These are phyloP conservation scores for Agrotis puta DNA, from an alignment of 2,888 invertebrate genomes.

Conservation along the genomic window DNA sequence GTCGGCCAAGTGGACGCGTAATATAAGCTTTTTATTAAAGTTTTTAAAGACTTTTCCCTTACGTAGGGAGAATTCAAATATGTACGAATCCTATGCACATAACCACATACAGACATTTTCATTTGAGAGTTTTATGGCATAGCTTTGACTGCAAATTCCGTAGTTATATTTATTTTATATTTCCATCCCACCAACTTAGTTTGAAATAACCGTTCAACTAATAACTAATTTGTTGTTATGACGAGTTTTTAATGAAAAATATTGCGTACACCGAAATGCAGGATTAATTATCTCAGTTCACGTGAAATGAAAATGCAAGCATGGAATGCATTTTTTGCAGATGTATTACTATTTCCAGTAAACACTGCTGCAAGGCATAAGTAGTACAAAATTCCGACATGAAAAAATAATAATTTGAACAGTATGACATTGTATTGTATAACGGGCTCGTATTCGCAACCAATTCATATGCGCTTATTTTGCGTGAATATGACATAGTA, in stretches of 20 bases:
- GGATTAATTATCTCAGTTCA: not conserved
- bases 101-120: constrained; percentile 45
- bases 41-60: constrained; percentile 54
- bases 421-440: too few species aligned
- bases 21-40: constrained; percentile 57
- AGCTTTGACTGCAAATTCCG: constrained; percentile 66
- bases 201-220: constrained; percentile 31
- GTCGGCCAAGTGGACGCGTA: constrained; percentile 45
- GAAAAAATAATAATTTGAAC: too few species aligned
- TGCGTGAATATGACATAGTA: too few species aligned
- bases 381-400: too few species aligned
- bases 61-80: constrained; percentile 40
- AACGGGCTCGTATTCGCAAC: too few species aligned
- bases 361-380: too few species aligned
- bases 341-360: not conserved
- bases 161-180: constrained; percentile 47
- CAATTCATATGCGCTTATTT: too few species aligned
- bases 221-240: constrained; percentile 22
- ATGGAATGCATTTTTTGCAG: not conserved
- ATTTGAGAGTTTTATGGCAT: constrained; percentile 63
- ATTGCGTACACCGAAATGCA: not conserved
- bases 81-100: constrained; percentile 38
- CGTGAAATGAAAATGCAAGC: too few species aligned
- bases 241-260: constrained; percentile 1
- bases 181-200: constrained; percentile 8